Percentiles rank a stretch among this genome's conserved stretches.
phyloP scores from a whole-genome alignment of 2,113 vertebrate species.

The Chaenocephalus aceratus region DNA sequence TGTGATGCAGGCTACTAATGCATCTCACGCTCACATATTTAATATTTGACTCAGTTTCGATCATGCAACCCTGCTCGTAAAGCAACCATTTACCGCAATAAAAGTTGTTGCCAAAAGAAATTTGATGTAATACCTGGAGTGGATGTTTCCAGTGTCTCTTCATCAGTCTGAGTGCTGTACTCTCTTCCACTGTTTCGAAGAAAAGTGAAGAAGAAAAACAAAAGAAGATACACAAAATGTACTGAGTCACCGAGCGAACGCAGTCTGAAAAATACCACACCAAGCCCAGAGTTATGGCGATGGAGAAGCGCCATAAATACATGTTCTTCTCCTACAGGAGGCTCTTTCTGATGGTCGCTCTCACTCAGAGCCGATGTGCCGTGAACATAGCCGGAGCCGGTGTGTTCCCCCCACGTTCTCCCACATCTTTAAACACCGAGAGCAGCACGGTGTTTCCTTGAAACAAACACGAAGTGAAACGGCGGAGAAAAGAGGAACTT shows the following conservation, averaged over 20 bases:
- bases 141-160: conserved; percentile 19
- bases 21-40: not conserved
- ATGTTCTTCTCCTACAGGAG: conserved; percentile 44
- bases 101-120: not conserved
- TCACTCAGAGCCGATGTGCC: not conserved
- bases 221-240: conserved; percentile 53
- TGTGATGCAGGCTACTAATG: not conserved
- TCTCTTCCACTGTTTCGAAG: conserved; percentile 36
- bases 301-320: conserved; percentile 65
- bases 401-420: not conserved
- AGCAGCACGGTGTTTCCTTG: not conserved
- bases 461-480: not conserved
- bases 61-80: not conserved
- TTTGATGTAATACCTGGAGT: conserved; percentile 52
- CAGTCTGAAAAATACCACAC: conserved; percentile 75
- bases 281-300: conserved; percentile 65
- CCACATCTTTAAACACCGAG: conserved; percentile 19
- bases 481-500: conserved; percentile 40
- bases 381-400: not conserved
- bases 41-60: not conserved
- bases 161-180: conserved; percentile 76
- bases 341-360: not conserved
- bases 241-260: conserved; percentile 50
- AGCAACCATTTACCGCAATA: not conserved
- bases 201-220: conserved; percentile 44